Percentiles rank a stretch among this genome's conserved stretches.
phyloP scores from a whole-genome alignment of 2,113 vertebrate species.

The Notothenia coriiceps region DNA sequence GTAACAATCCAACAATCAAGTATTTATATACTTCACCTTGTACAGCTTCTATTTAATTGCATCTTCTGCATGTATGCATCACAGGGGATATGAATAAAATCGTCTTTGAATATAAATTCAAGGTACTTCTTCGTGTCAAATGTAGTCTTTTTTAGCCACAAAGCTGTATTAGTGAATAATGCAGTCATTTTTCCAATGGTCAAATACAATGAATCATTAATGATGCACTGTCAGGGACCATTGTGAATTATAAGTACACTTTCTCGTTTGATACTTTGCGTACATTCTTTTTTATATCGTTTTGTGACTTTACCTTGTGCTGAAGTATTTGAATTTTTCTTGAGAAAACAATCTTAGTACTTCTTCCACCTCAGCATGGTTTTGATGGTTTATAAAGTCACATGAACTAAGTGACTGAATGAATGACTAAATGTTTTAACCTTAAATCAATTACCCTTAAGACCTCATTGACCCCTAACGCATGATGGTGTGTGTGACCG shows the following conservation, averaged over 20 bases:
- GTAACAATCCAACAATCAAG: background rate
- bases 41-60: background rate
- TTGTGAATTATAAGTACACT: background rate
- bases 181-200: background rate
- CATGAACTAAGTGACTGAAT: conserved; percentile 40
- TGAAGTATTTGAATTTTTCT: background rate
- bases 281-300: background rate
- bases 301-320: background rate
- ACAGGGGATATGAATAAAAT: background rate
- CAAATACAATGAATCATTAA: background rate
- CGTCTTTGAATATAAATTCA: background rate
- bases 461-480: conserved; percentile 35
- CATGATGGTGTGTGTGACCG: background rate
- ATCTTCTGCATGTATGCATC: background rate
- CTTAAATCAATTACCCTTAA: conserved; percentile 61
- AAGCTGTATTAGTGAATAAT: conserved; percentile 4
- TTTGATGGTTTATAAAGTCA: conserved; percentile 15
- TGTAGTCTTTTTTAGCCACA: background rate
- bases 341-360: background rate
- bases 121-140: background rate
- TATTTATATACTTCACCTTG: background rate
- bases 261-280: background rate
- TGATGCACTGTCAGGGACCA: background rate
- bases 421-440: conserved; percentile 62
- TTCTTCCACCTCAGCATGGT: background rate